phyloP scores from a whole-genome alignment of 2,113 vertebrate genomes.

The Plecturocebus donacophilus region DNA sequence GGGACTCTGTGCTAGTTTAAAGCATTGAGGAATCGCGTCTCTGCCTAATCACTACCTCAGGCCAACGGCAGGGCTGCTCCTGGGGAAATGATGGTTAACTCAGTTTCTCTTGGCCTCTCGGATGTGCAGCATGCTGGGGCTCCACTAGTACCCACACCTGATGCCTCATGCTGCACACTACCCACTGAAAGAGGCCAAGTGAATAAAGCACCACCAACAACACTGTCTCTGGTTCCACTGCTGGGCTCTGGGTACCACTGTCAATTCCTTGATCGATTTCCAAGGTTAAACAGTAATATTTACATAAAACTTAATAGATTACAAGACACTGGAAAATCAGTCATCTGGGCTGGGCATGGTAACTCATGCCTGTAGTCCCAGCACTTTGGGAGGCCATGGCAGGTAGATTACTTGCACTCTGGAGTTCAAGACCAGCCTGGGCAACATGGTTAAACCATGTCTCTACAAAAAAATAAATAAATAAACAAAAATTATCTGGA shows the following conservation, averaged over 20 bases:
- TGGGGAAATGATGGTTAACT: rapidly evolving
- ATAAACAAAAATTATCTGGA: too few species aligned
- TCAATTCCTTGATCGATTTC: not conserved
- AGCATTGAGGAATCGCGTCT: not conserved
- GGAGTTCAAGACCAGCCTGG: too few species aligned
- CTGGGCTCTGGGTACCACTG: not conserved
- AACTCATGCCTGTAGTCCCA: too few species aligned
- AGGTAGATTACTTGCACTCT: too few species aligned
- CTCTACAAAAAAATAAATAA: too few species aligned
- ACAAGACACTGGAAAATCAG: not conserved
- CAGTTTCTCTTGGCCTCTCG: not conserved
- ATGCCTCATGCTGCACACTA: not conserved
- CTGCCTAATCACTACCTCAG: not conserved
- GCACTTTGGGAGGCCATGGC: too few species aligned
- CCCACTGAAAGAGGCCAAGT: not conserved
- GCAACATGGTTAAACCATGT: too few species aligned
- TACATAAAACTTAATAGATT: not conserved
- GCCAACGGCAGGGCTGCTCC: not conserved
- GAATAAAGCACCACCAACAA: not conserved
- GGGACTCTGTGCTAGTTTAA: not conserved
- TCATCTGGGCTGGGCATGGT: not conserved
- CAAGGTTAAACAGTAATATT: not conserved
- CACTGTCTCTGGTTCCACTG: too few species aligned
- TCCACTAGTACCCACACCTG: not conserved
- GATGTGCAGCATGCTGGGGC: not conserved